Evolutionary conservation across 1,140 invertebrate species (phyloP).

Genomic region (Drosophila grimshawi): DNA sequence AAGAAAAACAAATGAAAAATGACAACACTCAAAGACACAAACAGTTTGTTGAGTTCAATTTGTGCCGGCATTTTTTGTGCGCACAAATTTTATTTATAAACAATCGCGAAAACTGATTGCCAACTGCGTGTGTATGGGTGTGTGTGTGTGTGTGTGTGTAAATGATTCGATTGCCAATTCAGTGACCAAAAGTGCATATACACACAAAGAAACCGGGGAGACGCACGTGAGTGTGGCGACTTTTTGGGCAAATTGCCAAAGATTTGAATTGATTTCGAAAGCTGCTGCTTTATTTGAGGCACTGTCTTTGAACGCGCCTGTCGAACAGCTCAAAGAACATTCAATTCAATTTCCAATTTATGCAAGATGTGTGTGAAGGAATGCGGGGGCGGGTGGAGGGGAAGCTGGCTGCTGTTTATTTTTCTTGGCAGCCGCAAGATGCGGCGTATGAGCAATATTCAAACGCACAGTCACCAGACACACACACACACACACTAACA

Average conservation of each 20-base stretch:
- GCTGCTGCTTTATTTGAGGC: neutral
- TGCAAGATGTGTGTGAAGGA: conserved; percentile 6
- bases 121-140: conserved; percentile 26
- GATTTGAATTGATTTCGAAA: conserved; percentile 36
- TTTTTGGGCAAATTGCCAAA: conserved; percentile 59
- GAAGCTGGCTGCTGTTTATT: conserved; percentile 46
- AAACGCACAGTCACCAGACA: conserved; percentile 7
- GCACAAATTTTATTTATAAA: conserved; percentile 73
- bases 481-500: conserved; percentile 10
- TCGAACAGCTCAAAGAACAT: conserved; percentile 1
- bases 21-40: neutral
- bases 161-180: conserved; percentile 41
- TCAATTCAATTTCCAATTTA: conserved; percentile 22
- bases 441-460: conserved; percentile 76
- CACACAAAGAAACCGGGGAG: conserved; percentile 10
- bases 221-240: conserved; percentile 61
- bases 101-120: conserved; percentile 43
- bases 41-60: conserved; percentile 20
- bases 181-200: conserved; percentile 48
- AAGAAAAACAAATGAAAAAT: too few species aligned
- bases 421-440: conserved; percentile 43
- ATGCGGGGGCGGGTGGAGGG: neutral
- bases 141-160: conserved; percentile 28
- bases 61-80: conserved; percentile 26
- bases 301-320: conserved; percentile 14